phyloP scores from a whole-genome alignment of 35 echinoderm and acorn worm genomes.

The Ophiothrix spiculata region DNA sequence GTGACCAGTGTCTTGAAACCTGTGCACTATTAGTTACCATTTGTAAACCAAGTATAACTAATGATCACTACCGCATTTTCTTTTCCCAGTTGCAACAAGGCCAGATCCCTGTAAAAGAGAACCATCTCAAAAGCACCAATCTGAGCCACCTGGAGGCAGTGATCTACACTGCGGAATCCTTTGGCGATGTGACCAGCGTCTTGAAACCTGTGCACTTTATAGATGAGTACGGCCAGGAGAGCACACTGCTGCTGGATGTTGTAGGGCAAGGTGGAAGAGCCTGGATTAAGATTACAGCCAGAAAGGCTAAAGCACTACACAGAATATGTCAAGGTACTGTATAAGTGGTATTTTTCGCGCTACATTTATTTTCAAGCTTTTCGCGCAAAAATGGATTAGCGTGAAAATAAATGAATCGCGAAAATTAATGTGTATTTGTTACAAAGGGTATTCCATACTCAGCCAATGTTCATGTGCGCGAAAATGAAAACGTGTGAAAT shows the following conservation, averaged over 20 bases:
- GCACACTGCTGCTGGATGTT: constrained; percentile 65
- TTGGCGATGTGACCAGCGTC: constrained; percentile 60
- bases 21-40: no score
- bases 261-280: constrained; percentile 62
- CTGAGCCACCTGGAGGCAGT: constrained; percentile 86
- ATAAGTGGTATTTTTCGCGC: no score
- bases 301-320: constrained; percentile 85
- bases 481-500: no score
- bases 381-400: no score
- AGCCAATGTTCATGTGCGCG: no score
- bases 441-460: no score
- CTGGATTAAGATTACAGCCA: constrained; percentile 91
- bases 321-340: constrained; percentile 84
- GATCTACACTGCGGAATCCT: constrained; percentile 61
- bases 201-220: constrained; percentile 57
- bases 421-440: no score
- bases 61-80: no score
- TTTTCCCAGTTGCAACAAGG: constrained; percentile 45
- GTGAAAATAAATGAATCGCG: no score
- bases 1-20: constrained; percentile 67
- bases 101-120: constrained; percentile 60
- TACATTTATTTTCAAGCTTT: no score
- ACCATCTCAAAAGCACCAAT: constrained; percentile 82
- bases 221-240: constrained; percentile 45
- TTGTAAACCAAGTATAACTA: no score